Base-by-base conservation (phyloP, 1,140 invertebrate genomes). In the Ditylenchus dipsaci region DNA sequence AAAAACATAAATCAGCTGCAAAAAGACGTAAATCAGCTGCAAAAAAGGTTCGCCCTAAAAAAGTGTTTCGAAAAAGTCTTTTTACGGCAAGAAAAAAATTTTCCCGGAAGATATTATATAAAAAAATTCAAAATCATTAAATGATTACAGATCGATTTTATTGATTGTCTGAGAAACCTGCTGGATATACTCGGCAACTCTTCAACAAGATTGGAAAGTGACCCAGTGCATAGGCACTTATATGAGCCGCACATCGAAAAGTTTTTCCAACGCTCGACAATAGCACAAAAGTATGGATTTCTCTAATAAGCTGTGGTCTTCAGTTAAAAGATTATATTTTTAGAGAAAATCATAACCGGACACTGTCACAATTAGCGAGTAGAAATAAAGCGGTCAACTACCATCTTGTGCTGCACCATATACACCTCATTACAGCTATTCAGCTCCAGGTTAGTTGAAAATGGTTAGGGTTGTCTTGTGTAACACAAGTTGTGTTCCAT, bases 401-500 rank as follows among this genome's bases (percentile, higher is more conserved):
- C 56, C 76, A 78, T 42, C 59, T 76, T 26, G 76, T 45, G 23
- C n/a, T 76, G 26, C 76, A 76, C 47, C 75, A 78, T 56, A 33
- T 67, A 29, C 74, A 76, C 62, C 38, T 76, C 0, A 64, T 61
- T 29, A 61, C 56, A 26, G 42, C 49, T 19, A 58, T 78, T 15
- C 45, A 73, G 26, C 43, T 76, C 15, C 70, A 68, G 38, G 43
- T 59, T 15, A 1, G 26, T 68, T 71, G 26, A 56, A 73, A n/a
- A n/a, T n/a, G n/a, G n/a, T n/a, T n/a, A n/a, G n/a, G n/a, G n/a
- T n/a, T n/a, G n/a, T n/a, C n/a, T n/a, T n/a, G n/a, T n/a, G n/a
- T n/a, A n/a, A n/a, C n/a, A n/a, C n/a, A n/a, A n/a, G n/a, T n/a
- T n/a, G n/a, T n/a, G n/a, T n/a, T n/a, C n/a, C n/a, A n/a, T n/a